Conservation (phyloP, 2,113 vertebrate genomes). For the Pedionomus torquatus region DNA sequence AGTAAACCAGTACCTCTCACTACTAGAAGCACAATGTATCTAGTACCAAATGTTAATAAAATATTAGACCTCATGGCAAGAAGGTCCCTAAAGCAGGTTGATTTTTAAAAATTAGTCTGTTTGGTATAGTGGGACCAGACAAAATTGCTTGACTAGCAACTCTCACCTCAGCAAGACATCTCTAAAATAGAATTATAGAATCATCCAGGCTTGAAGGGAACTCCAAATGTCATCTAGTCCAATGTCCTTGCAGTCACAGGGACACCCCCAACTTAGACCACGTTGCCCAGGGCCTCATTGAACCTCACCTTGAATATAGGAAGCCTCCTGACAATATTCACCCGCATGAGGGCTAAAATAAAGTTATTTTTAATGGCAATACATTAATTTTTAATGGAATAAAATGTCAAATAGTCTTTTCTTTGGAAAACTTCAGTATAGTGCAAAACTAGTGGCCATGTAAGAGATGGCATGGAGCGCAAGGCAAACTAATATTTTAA, state of each 20-base stretch:
- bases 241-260: too few relatives aligned
- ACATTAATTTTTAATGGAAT: neutral
- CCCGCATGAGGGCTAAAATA: neutral
- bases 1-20: neutral
- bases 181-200: too few relatives aligned
- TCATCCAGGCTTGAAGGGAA: too few relatives aligned
- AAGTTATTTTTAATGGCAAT: neutral
- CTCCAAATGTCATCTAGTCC: too few relatives aligned
- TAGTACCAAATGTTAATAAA: neutral
- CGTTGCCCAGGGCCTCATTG: too few relatives aligned
- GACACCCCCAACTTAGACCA: too few relatives aligned
- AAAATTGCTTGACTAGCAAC: neutral
- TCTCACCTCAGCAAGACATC: neutral
- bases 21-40: neutral
- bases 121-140: neutral
- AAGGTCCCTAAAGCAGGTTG: neutral
- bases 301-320: too few relatives aligned
- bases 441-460: neutral
- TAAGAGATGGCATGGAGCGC: neutral
- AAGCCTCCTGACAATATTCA: neutral
- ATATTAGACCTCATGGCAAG: neutral
- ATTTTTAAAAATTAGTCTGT: neutral
- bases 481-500: neutral
- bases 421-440: neutral
- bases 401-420: neutral